These are phyloP conservation scores for Dendroctonus ponderosae DNA, from an alignment of 1,140 invertebrate species.

Conservation along the genomic window DNA sequence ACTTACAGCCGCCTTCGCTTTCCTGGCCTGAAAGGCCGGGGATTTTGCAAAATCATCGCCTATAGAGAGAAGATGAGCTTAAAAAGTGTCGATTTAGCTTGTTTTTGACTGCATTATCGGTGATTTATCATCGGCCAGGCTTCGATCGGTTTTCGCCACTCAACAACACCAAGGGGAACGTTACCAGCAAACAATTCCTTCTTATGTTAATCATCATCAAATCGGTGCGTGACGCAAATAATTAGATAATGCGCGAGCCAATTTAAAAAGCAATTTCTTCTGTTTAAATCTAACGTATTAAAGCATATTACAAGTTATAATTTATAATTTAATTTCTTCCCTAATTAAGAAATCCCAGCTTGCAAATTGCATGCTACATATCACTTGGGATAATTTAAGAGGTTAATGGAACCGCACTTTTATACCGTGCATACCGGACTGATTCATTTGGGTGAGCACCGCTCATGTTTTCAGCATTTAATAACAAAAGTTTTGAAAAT, in stretches of 20 bases:
- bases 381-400: constrained; percentile 16
- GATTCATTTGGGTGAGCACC: constrained; percentile 15
- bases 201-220: constrained; percentile 1
- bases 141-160: too few relatives aligned
- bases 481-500: background rate
- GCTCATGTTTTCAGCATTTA: constrained; percentile 12
- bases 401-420: constrained; percentile 7
- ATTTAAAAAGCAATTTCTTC: constrained; percentile 13
- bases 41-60: constrained; percentile 40
- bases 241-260: background rate
- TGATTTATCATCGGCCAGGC: constrained; percentile 41
- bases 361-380: constrained; percentile 17
- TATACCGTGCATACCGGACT: constrained; percentile 9
- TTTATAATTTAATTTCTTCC: constrained; percentile 1
- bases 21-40: constrained; percentile 22
- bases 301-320: constrained; percentile 5
- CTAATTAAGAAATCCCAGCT: constrained; percentile 9
- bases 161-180: too few relatives aligned
- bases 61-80: constrained; percentile 38
- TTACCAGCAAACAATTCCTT: too few relatives aligned
- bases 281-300: constrained; percentile 8
- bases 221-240: constrained; percentile 5
- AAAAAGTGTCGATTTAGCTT: constrained; percentile 46
- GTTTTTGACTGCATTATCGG: constrained; percentile 45
- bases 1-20: constrained; percentile 25